Base-by-base conservation (phyloP, 2,113 vertebrate genomes). In the Lagopus muta region DNA sequence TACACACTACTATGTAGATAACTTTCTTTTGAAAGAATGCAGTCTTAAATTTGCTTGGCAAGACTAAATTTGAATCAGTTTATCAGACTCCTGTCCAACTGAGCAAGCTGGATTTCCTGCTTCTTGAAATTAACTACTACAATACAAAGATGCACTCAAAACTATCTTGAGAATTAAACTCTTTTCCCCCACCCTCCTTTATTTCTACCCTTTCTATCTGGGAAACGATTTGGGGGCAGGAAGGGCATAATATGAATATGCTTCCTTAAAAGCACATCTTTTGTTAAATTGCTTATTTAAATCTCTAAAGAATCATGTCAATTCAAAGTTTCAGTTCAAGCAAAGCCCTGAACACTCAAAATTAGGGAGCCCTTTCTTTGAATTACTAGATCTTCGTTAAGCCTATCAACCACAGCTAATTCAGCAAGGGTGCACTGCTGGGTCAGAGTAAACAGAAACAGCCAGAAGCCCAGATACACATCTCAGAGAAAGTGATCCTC, bases 181-280 rank as follows among this genome's bases (percentile, higher is more conserved):
- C 52, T 17, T 30, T 54, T 54, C 25, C 15, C 15, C 15, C 27
- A 54, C 3, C 28, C 30, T 36, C 36, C 0, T 43, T 64, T 60
- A 10, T n/a, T 84, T 48, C 7, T 89, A 58, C 6, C 28, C 18
- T 48, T 8, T 5, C 5, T 57, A 28, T 8, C 7, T 43, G 25
- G 19, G 34, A 38, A 82, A 27, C 17, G 7, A 1, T 1, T 38
- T n/a, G 0, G 11, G 2, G 3, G 22, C 2, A 28, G 5, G 30
- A 36, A 21, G 8, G 10, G 62, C n/a, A 83, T 24, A 47, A 54
- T 17, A 54, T 10, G 14, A 54, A 30, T 28, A 54, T 17, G 52
- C 27, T 54, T 54, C 27, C 4, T 30, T 54, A 30, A 30, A 54
- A 54, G 17, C 27, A 28, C 52, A 54, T 54, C 27, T 65, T 67